Percentiles rank a stretch among this genome's conserved stretches.
These are phyloP conservation scores for Rhynchonycteris naso DNA, from an alignment of 2,797 vertebrate species.

Conservation along the genomic window DNA sequence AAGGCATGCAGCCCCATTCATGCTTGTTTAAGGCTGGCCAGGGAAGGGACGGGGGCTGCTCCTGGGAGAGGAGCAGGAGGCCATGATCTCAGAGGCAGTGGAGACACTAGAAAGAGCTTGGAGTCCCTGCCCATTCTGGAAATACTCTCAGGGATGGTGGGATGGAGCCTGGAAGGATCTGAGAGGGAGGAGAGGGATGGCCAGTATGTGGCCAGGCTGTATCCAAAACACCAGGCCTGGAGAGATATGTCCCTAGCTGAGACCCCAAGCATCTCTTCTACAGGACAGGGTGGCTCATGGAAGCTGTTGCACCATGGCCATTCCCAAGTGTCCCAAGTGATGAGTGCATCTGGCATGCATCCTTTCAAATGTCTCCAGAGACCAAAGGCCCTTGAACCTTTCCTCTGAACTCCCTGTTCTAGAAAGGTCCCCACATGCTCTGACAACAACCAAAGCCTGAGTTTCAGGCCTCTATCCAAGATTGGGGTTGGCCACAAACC, in stretches of 20 bases:
- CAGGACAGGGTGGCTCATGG: background rate
- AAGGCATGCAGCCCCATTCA: background rate
- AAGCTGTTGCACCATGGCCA: background rate
- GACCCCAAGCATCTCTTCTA: background rate
- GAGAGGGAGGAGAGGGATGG: background rate
- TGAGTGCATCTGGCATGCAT: accelerated
- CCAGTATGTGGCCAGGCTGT: background rate
- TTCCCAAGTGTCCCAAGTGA: background rate
- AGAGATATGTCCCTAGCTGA: background rate
- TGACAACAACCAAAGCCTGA: background rate
- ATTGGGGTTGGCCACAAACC: background rate
- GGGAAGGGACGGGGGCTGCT: background rate
- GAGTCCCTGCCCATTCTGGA: background rate
- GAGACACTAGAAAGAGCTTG: background rate
- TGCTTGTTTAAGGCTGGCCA: background rate
- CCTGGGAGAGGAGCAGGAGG: background rate
- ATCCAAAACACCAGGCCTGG: background rate
- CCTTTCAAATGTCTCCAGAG: background rate
- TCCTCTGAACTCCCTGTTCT: background rate
- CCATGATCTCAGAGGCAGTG: background rate
- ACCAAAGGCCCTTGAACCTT: background rate
- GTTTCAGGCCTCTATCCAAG: background rate
- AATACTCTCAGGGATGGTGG: background rate
- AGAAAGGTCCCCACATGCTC: background rate
- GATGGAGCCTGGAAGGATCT: background rate